Percentiles rank a stretch among this genome's conserved stretches.
Conservation (phyloP, 2,888 invertebrate species). For the Stenodera caucasica region DNA sequence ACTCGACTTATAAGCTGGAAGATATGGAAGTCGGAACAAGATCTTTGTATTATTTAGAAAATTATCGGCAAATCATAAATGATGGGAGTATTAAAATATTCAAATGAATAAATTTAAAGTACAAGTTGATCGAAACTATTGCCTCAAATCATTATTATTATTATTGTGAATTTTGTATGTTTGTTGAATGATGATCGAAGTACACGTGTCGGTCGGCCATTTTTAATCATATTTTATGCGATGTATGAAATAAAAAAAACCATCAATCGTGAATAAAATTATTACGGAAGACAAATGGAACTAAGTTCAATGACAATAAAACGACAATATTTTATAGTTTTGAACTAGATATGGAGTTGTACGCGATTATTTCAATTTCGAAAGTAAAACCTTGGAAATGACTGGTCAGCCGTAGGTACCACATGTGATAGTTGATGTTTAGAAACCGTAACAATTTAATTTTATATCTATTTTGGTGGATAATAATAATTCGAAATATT, state of each 20-base stretch:
- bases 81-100: too few species aligned
- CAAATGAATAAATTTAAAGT: too few species aligned
- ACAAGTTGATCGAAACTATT: too few species aligned
- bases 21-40: too few species aligned
- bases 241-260: constrained; percentile 4
- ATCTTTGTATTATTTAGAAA: too few species aligned
- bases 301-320: constrained; percentile 23
- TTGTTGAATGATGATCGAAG: constrained; percentile 14
- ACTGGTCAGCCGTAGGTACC: constrained; percentile 29
- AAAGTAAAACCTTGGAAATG: constrained; percentile 29
- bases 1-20: neutral
- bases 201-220: constrained; percentile 27
- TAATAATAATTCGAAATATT: neutral
- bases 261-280: constrained; percentile 12
- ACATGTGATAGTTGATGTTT: constrained; percentile 24
- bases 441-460: constrained; percentile 26
- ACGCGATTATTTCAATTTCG: constrained; percentile 28
- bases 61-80: too few species aligned
- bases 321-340: constrained; percentile 15
- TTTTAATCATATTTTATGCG: constrained; percentile 13
- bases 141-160: neutral
- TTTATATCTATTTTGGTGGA: constrained; percentile 14
- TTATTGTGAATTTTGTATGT: constrained; percentile 8
- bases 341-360: constrained; percentile 28
- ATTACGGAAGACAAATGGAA: constrained; percentile 18